phyloP scores from a whole-genome alignment of 2,797 vertebrate species.

The Bradypodion ventrale region DNA sequence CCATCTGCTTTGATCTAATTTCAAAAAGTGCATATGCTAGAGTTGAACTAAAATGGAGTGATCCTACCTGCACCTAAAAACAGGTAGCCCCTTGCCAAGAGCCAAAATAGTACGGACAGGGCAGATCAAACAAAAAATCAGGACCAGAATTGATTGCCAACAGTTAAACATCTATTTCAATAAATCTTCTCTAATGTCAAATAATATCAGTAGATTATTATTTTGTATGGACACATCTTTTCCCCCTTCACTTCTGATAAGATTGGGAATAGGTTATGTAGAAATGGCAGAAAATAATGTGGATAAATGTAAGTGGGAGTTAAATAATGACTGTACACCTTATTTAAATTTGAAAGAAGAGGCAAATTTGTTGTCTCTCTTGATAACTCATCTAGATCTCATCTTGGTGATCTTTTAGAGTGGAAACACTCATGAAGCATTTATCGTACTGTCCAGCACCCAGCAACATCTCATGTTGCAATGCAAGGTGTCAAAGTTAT shows the following conservation, averaged over 20 bases:
- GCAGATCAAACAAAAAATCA: too few relatives aligned
- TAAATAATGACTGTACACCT: not conserved
- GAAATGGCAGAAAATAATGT: not conserved
- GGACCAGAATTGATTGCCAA: not conserved
- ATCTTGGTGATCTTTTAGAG: conserved; percentile 13
- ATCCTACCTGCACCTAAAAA: too few relatives aligned
- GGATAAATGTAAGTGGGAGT: not conserved
- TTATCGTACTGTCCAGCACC: not conserved
- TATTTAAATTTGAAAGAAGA: not conserved
- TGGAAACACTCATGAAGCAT: conserved; percentile 24
- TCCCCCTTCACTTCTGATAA: not conserved
- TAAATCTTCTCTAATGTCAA: not conserved
- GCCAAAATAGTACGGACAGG: too few relatives aligned
- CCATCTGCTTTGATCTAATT: too few relatives aligned
- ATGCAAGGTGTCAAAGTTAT: conserved; percentile 43
- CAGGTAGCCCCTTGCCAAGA: too few relatives aligned
- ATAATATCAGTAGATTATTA: not conserved
- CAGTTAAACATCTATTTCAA: not conserved
- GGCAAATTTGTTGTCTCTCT: not conserved
- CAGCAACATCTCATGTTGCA: conserved; percentile 2
- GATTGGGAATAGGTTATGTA: not conserved
- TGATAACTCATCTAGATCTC: not conserved
- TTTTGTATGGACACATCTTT: not conserved
- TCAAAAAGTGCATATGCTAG: too few relatives aligned
- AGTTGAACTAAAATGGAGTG: too few relatives aligned